Evolutionary conservation across 2,797 vertebrate genomes (phyloP).

Genomic region (Darevskia nairensis): DNA sequence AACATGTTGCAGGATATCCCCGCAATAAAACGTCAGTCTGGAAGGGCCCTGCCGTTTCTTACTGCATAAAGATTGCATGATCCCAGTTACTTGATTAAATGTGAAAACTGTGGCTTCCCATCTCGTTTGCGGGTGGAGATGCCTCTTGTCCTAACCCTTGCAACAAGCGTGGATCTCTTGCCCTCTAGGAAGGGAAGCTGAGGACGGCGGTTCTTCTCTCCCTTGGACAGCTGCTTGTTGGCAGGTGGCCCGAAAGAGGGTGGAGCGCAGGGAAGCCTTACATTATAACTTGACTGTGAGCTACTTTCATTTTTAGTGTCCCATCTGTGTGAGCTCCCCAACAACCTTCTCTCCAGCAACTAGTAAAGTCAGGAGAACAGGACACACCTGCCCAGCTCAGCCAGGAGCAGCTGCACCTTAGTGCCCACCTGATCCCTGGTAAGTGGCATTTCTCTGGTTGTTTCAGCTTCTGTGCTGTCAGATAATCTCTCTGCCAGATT

Average conservation of each 20-base stretch:
- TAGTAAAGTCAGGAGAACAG: not conserved
- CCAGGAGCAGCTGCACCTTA: not conserved
- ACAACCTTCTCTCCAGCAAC: not conserved
- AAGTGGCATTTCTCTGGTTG: not conserved
- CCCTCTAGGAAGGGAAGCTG: not conserved
- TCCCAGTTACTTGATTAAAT: not conserved
- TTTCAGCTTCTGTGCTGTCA: not conserved
- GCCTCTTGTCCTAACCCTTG: not conserved
- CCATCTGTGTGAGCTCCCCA: not conserved
- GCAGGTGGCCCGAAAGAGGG: conserved; percentile 3
- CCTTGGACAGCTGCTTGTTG: conserved; percentile 4
- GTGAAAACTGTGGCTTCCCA: not conserved
- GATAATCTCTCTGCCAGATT: not conserved
- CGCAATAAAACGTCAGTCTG: no score
- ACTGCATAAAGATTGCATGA: not conserved
- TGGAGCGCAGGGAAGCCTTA: not conserved
- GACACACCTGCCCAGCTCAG: not conserved
- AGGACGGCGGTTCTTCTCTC: not conserved
- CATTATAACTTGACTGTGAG: not conserved
- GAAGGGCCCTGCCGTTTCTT: no score
- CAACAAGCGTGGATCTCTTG: not conserved
- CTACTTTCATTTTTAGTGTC: not conserved
- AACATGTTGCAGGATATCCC: no score
- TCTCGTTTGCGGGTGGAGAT: not conserved
- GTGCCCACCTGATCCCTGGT: not conserved